phyloP scores from a whole-genome alignment of 2,888 invertebrate genomes.

The Eupithecia exiguata region DNA sequence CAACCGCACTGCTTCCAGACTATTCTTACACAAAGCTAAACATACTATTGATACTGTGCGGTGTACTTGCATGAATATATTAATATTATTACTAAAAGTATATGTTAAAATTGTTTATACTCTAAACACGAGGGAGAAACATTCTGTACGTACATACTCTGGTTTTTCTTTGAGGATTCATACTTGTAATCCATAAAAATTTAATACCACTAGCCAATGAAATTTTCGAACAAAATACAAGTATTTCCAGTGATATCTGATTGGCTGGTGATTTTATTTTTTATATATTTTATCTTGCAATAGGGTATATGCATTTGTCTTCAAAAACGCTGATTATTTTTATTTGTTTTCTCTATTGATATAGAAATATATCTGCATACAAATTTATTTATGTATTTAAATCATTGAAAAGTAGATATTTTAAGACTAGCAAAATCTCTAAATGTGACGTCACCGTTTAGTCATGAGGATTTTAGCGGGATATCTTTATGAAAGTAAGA shows the following conservation, averaged over 20 bases:
- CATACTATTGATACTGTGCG: conserved; percentile 57
- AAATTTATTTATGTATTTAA: too few relatives aligned
- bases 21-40: conserved; percentile 68
- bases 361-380: too few relatives aligned
- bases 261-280: background rate
- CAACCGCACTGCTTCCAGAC: conserved; percentile 57
- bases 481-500: too few relatives aligned
- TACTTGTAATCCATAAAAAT: background rate
- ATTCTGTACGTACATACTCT: background rate
- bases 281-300: background rate
- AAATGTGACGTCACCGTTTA: too few relatives aligned
- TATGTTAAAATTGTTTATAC: conserved; percentile 43
- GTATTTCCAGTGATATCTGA: background rate
- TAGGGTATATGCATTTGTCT: too few relatives aligned
- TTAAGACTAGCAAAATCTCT: too few relatives aligned
- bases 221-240: background rate
- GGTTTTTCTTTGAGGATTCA: background rate
- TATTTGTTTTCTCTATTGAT: too few relatives aligned
- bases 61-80: conserved; percentile 56
- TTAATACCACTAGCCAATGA: background rate
- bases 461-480: too few relatives aligned
- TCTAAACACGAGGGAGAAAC: conserved; percentile 28
- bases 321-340: too few relatives aligned
- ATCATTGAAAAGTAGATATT: too few relatives aligned
- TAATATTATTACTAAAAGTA: conserved; percentile 57